These are phyloP conservation scores for Agapornis roseicollis DNA, from an alignment of 2,113 vertebrate species.

Conservation along the genomic window DNA sequence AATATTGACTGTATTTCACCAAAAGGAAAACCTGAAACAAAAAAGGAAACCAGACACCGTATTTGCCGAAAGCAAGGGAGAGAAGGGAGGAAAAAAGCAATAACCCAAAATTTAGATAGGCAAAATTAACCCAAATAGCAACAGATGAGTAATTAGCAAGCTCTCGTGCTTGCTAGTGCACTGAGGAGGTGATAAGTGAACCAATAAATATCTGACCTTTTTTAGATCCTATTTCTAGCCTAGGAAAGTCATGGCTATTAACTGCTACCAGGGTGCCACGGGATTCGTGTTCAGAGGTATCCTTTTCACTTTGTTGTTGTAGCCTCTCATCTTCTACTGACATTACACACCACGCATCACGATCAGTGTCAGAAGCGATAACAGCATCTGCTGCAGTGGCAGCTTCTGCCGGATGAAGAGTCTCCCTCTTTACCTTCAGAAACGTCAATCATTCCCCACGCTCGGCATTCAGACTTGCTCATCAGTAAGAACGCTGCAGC, in stretches of 20 bases:
- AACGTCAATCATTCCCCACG: slow-evolving; percentile 71
- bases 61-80: neutral
- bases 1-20: slow-evolving; percentile 19
- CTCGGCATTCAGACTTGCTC: slow-evolving; percentile 62
- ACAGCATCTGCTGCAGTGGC: slow-evolving; percentile 64
- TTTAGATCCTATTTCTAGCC: slow-evolving; percentile 18
- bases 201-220: neutral
- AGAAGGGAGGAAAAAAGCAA: neutral
- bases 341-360: slow-evolving; percentile 64
- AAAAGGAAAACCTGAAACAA: neutral
- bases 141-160: neutral
- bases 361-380: slow-evolving; percentile 67
- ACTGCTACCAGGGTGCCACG: slow-evolving; percentile 30
- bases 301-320: slow-evolving; percentile 56
- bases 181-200: neutral
- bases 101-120: neutral
- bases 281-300: slow-evolving; percentile 54
- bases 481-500: slow-evolving; percentile 65
- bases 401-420: slow-evolving; percentile 58
- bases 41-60: neutral
- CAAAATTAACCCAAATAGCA: neutral
- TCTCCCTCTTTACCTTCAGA: slow-evolving; percentile 56
- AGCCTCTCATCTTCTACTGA: slow-evolving; percentile 64
- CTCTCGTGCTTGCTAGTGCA: neutral
- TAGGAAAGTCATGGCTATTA: slow-evolving; percentile 42